Evolutionary conservation across 2,888 invertebrate genomes (phyloP), one percentile per base, ranked within the genome.

Genomic region (Hydraecia micacea): DNA sequence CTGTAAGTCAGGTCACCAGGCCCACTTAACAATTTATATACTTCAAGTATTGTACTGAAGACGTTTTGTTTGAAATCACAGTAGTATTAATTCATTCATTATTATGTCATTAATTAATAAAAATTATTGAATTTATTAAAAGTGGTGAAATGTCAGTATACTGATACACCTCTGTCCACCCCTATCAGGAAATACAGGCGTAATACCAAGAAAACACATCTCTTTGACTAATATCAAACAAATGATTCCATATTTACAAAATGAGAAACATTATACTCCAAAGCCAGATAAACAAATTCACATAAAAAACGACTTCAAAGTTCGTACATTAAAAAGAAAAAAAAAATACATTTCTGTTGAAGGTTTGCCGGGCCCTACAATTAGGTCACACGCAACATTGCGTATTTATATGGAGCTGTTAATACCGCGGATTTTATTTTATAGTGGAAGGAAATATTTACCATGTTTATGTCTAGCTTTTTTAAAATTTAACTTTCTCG

Each of bases 381-480:
- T 94, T 93, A 92, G 93, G 93, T 91, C 91, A 89, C 91, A 91
- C 90, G 90, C 89, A 89, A 90, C 79, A 84, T 76, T 81, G 71
- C 8, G 72, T 80, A 88, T 80, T 25, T 85, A 62, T 86, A 86
- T 83, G 83, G 91, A 92, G 93, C 9, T 90, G 91, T 62, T 86
- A 84, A 80, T 79, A 80, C 76, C 42, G 21, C 3, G 7, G 1
- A 39, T 60, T 73, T 73, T 63, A 39, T 68, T 60, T 28, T 49
- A n/a, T 1, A 8, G 9, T 32, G 5, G n/a, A 21, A 55, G n/a
- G 15, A 75, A 62, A 15, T 73, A 15, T 75, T 36, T 21, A 49
- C 32, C 15, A 25, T n/a, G 15, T n/a, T 70, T 36, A 13, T 9
- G 1, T 2, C 25, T 36, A 11, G 65, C 25, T 36, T 25, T 65